Evolutionary conservation across 2,113 vertebrate genomes (phyloP).

Genomic region (Mobula hypostoma): DNA sequence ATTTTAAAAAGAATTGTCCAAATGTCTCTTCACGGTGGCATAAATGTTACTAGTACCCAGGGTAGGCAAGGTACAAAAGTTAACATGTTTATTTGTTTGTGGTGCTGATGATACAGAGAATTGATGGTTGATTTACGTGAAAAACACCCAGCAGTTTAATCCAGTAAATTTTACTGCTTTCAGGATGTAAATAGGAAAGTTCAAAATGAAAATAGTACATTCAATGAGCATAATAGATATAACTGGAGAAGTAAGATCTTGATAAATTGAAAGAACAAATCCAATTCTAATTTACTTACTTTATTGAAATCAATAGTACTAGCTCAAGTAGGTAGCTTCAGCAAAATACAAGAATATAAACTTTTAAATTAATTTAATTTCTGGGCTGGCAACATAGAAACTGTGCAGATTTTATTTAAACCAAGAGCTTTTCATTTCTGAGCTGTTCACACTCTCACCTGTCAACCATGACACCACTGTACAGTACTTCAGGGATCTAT

Average conservation of each 20-base stretch:
- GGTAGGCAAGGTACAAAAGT: neutral
- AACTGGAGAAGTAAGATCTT: neutral
- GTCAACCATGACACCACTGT: constrained; percentile 25
- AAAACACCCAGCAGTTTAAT: neutral
- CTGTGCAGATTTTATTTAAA: neutral
- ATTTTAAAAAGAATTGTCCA: neutral
- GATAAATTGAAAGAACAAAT: neutral
- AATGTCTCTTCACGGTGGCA: neutral
- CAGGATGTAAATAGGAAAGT: neutral
- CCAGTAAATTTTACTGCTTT: neutral
- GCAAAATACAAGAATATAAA: neutral
- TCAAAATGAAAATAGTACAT: neutral
- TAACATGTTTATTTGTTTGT: neutral
- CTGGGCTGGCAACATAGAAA: neutral
- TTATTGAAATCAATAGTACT: neutral
- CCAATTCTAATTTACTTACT: neutral
- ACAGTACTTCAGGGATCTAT: neutral
- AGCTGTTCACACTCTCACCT: neutral
- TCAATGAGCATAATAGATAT: neutral
- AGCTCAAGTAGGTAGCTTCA: neutral
- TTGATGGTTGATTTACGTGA: neutral
- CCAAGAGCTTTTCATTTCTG: constrained; percentile 1
- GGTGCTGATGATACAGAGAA: neutral
- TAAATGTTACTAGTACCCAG: neutral
- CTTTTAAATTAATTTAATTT: constrained; percentile 22